phyloP scores from a whole-genome alignment of 1,140 invertebrate genomes.

The Mactra quadrangularis region DNA sequence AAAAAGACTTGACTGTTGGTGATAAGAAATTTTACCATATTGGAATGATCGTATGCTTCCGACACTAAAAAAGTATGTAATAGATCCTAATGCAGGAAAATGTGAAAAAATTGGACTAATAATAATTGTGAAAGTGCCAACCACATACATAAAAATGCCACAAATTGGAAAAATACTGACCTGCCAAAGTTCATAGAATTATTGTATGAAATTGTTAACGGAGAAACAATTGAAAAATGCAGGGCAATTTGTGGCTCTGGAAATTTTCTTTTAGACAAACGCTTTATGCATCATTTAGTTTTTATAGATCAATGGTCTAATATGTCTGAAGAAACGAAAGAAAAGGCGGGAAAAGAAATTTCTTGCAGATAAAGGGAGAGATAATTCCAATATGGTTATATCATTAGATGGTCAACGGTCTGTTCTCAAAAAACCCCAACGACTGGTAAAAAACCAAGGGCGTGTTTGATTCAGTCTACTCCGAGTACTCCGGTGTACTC shows the following conservation, averaged over 20 bases:
- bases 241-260: constrained; percentile 11
- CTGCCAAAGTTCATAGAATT: not conserved
- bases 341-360: too few relatives aligned
- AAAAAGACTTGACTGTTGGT: not conserved
- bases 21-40: constrained; percentile 22
- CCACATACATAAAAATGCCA: not conserved
- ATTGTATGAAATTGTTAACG: constrained; percentile 2
- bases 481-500: too few relatives aligned
- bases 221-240: not conserved
- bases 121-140: constrained; percentile 22
- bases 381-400: too few relatives aligned
- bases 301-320: too few relatives aligned
- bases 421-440: too few relatives aligned
- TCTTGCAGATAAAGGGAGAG: too few relatives aligned
- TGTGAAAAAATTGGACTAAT: constrained; percentile 17
- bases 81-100: not conserved
- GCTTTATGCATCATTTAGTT: too few relatives aligned
- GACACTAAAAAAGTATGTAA: constrained; percentile 2
- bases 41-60: constrained; percentile 2
- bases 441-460: too few relatives aligned
- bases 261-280: too few relatives aligned
- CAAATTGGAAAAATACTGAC: not conserved
- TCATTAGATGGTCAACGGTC: too few relatives aligned
- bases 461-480: too few relatives aligned
- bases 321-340: not conserved